Conservation (phyloP, 2,113 vertebrate genomes). For the Willisornis vidua region DNA sequence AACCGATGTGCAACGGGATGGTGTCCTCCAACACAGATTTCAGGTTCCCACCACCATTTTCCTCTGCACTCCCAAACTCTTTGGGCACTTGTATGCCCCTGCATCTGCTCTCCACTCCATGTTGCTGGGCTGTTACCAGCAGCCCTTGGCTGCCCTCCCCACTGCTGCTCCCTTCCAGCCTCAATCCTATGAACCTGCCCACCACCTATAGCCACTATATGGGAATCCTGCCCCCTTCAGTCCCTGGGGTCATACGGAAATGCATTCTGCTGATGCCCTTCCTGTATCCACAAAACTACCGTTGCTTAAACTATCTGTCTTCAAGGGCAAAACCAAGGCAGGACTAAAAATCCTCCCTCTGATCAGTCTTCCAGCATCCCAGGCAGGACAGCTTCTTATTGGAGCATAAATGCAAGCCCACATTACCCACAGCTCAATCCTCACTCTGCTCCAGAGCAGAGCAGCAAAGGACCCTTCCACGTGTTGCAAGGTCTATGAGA, state of each 20-base stretch:
- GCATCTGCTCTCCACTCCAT: background rate
- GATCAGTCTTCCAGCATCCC: background rate
- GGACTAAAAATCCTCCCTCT: background rate
- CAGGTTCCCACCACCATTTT: background rate
- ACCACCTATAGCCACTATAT: background rate
- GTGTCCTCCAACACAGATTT: background rate
- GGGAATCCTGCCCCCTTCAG: background rate
- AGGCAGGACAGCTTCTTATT: background rate
- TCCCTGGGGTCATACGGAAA: background rate
- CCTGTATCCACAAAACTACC: background rate
- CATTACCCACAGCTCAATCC: background rate
- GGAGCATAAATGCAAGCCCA: background rate
- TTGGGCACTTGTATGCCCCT: background rate
- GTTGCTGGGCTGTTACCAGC: background rate
- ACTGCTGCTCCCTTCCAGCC: background rate
- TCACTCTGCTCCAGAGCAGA: background rate
- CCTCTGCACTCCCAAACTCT: background rate
- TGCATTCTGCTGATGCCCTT: background rate
- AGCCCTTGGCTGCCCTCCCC: background rate
- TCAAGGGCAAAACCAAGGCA: background rate
- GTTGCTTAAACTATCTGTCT: background rate
- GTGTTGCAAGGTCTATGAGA: background rate
- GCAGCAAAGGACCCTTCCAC: background rate
- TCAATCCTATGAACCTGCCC: background rate
- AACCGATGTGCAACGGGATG: background rate